These are phyloP conservation scores for Eulemur mongoz DNA, from an alignment of 2,797 vertebrate genomes.

Conservation along the genomic window DNA sequence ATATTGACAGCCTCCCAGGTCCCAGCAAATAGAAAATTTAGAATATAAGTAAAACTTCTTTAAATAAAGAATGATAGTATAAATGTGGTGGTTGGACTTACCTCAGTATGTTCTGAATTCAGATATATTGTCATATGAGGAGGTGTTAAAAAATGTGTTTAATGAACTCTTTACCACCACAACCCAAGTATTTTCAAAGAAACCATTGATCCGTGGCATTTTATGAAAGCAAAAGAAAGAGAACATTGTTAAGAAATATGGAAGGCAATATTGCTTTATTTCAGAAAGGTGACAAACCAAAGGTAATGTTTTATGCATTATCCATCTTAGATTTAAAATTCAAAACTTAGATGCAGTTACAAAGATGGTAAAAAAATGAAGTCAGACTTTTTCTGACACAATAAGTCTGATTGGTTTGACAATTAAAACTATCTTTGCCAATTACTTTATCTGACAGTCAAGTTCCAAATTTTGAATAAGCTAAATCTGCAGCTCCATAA, in stretches of 20 bases:
- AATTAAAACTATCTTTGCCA: constrained; percentile 12
- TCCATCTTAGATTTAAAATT: constrained; percentile 6
- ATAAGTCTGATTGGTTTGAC: background rate
- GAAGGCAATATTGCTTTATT: background rate
- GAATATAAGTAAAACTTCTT: background rate
- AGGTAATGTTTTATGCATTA: background rate
- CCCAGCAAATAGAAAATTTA: background rate
- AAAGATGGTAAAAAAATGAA: background rate
- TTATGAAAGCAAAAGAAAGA: background rate
- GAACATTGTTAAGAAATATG: constrained; percentile 20
- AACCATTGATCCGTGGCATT: background rate
- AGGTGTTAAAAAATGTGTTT: background rate
- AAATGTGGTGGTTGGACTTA: background rate
- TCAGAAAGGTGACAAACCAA: background rate
- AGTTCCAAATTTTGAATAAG: constrained; percentile 21
- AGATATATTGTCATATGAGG: background rate
- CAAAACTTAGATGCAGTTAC: background rate
- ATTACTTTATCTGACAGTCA: constrained; percentile 47
- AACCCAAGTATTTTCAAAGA: constrained; percentile 16
- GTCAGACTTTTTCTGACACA: background rate
- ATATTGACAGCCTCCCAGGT: background rate
- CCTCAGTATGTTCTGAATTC: background rate
- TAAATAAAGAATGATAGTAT: background rate
- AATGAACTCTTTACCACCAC: background rate
- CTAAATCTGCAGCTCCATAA: background rate